phyloP scores from a whole-genome alignment of 2,113 vertebrate species.

The Chelonoidis abingdonii region DNA sequence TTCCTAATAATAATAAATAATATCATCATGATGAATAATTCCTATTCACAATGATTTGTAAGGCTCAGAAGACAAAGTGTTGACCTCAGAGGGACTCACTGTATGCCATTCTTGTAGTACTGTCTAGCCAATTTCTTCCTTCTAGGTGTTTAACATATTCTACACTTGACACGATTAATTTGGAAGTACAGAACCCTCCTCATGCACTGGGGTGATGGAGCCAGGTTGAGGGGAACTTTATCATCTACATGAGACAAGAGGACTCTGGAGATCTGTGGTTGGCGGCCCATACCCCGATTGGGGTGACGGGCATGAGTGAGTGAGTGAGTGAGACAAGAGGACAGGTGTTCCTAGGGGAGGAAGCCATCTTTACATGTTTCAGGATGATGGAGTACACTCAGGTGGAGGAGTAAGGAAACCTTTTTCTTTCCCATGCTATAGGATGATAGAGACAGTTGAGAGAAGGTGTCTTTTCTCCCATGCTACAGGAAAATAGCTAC shows the following conservation, averaged over 20 bases:
- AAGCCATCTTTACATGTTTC: not conserved
- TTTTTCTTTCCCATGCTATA: not conserved
- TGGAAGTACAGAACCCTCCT: conserved; percentile 30
- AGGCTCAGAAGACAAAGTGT: conserved; percentile 37
- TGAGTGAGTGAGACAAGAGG: not conserved
- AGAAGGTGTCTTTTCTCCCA: not conserved
- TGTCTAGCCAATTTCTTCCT: conserved; percentile 49
- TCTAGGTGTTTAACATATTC: not conserved
- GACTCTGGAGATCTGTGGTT: not conserved
- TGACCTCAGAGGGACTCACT: conserved; percentile 48
- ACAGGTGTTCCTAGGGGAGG: not conserved
- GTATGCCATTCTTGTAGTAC: conserved; percentile 25
- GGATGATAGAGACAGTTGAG: fast-evolving
- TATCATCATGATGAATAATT: not conserved
- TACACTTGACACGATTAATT: conserved; percentile 34
- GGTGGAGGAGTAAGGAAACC: not conserved
- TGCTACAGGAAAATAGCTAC: not conserved
- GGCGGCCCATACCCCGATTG: too few relatives aligned
- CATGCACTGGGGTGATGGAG: conserved; percentile 15
- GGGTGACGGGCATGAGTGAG: too few relatives aligned
- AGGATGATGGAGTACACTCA: not conserved
- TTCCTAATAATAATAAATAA: conserved; percentile 17
- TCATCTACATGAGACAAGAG: not conserved
- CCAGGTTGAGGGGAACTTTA: not conserved
- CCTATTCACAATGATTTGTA: conserved; percentile 29